phyloP scores from a whole-genome alignment of 2,797 vertebrate species.

The Antennarius maculatus region DNA sequence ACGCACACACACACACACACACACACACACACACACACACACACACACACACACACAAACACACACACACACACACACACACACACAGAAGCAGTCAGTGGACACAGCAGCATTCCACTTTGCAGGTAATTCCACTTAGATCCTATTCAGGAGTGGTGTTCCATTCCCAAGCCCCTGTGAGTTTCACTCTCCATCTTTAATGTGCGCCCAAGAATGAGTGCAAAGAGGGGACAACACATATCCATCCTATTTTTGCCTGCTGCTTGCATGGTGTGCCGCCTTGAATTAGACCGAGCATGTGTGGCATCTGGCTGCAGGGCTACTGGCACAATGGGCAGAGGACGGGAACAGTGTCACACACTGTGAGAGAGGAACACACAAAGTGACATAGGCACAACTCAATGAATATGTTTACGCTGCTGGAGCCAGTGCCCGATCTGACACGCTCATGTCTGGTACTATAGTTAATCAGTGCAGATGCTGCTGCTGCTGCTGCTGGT shows the following conservation, averaged over 20 bases:
- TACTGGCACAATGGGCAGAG: slow-evolving; percentile 65
- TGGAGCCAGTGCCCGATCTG: slow-evolving; percentile 46
- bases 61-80: slow-evolving; percentile 9
- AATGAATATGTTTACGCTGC: slow-evolving; percentile 72
- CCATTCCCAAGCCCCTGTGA: slow-evolving; percentile 16
- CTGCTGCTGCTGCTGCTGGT: slow-evolving; percentile 45
- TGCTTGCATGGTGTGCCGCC: slow-evolving; percentile 73
- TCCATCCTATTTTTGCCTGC: slow-evolving; percentile 68
- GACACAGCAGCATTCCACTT: slow-evolving; percentile 25
- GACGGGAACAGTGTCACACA: slow-evolving; percentile 53
- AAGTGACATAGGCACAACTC: slow-evolving; percentile 67
- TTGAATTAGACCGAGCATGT: slow-evolving; percentile 74
- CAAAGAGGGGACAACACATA: slow-evolving; percentile 24
- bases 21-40: slow-evolving; percentile 20
- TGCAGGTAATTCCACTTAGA: slow-evolving; percentile 56
- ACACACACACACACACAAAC: slow-evolving; percentile 9
- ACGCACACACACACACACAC: slow-evolving; percentile 18
- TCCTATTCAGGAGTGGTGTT: slow-evolving; percentile 15
- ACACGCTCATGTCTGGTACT: slow-evolving; percentile 50
- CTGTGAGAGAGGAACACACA: slow-evolving; percentile 57
- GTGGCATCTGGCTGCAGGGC: slow-evolving; percentile 64
- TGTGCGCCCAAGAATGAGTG: slow-evolving; percentile 33
- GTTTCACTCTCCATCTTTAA: slow-evolving; percentile 51
- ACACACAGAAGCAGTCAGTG: slow-evolving; percentile 23
- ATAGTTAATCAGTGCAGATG: slow-evolving; percentile 63